Base-by-base conservation (phyloP, 2,113 vertebrate species). In the Syngnathoides biaculeatus region DNA sequence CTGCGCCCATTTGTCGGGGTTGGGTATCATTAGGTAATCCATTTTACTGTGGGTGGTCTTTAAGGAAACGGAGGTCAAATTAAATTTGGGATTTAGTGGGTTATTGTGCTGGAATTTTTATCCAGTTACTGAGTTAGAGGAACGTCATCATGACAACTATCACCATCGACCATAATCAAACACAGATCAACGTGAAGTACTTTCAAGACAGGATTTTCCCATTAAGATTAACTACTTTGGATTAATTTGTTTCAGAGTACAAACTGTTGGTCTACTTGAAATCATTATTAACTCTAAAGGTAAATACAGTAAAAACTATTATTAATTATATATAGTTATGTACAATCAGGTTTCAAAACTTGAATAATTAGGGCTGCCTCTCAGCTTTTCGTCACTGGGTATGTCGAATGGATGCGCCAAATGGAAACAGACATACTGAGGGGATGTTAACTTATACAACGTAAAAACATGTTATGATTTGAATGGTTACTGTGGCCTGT, bases 1-100 rank as follows among this genome's bases (percentile, higher is more conserved):
- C 92, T 91, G 89, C 81, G 73, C 83, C 86, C 89, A 89, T 90
- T 92, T 91, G 89, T 89, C 88, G 81, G 72, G 85, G 80, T 87
- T 79, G 59, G 80, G 84, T 79, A 79, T 85, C 79, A 73, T 45
- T 60, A 42, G 64, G 78, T 57, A 79, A 92, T 92, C 89, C 79
- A 84, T 92, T 89, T 91, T 88, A 77, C 85, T 71, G 70, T 73
- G 84, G 86, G 90, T 91, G 90, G 90, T 91, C 90, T 60, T 13
- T 73, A 64, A 62, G 64, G 75, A 79, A 83, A 77, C 68, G 75
- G 64, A 67, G 79, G 55, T 82, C 64, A 82, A 79, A 79, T 67
- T 77, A 81, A 83, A 86, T 72, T 8, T 13, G 20, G 59, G 59
- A 15, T 61, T 61, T n/a, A 43, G 40, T 7, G 13, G 59, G 40